Percentiles rank a stretch among this genome's conserved stretches.
Evolutionary conservation across 2,888 invertebrate species (phyloP).

Genomic region (Pogonocherus hispidulus): DNA sequence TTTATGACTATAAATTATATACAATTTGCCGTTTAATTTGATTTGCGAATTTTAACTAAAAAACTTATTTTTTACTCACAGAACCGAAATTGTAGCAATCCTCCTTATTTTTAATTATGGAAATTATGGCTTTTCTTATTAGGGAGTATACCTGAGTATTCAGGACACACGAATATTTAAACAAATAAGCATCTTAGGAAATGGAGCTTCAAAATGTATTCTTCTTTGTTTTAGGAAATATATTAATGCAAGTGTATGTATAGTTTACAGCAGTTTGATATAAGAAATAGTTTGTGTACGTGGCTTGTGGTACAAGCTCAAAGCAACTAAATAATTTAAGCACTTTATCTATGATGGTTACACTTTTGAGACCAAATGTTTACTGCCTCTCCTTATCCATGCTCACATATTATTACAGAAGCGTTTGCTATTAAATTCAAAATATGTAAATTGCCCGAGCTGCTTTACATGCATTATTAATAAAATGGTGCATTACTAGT

Average conservation of each 20-base stretch:
- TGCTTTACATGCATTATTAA: constrained; percentile 15
- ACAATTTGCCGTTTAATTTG: background rate
- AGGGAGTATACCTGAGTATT: too few relatives aligned
- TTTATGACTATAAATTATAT: background rate
- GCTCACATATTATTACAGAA: constrained; percentile 15
- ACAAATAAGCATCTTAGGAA: background rate
- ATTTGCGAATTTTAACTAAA: too few relatives aligned
- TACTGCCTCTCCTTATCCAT: constrained; percentile 8
- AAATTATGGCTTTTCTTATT: too few relatives aligned
- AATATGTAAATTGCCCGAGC: constrained; percentile 14
- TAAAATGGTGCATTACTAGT: background rate
- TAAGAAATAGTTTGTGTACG: constrained; percentile 24
- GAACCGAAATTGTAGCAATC: too few relatives aligned
- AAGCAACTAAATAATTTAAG: constrained; percentile 29
- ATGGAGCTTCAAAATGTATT: constrained; percentile 17
- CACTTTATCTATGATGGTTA: constrained; percentile 24
- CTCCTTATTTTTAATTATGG: too few relatives aligned
- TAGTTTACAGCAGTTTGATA: constrained; percentile 9
- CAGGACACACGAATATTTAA: too few relatives aligned
- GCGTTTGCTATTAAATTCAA: constrained; percentile 23
- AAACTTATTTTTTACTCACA: too few relatives aligned
- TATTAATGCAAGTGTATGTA: constrained; percentile 23
- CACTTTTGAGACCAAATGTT: constrained; percentile 24
- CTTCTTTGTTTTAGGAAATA: constrained; percentile 1
- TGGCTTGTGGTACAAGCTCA: background rate